Percentiles rank a stretch among this genome's conserved stretches.
Conservation (phyloP, 2,888 invertebrate genomes). For the Ennomos erosarius region DNA sequence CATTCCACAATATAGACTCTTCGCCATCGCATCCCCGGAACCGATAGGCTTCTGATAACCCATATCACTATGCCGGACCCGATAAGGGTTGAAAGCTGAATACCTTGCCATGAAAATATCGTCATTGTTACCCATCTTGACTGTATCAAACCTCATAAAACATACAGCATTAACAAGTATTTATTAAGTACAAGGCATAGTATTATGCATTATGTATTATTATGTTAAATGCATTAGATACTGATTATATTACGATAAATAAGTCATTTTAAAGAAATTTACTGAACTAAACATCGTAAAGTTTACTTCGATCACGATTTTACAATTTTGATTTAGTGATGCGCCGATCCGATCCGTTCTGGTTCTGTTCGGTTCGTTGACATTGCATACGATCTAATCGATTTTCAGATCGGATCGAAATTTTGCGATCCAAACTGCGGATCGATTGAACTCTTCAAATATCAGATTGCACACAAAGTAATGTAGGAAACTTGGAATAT, state of each 20-base stretch:
- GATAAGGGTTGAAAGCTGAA: conserved; percentile 81
- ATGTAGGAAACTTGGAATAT: too few species aligned
- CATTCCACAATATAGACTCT: conserved; percentile 88
- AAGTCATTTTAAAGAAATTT: too few species aligned
- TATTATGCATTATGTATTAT: conserved; percentile 45
- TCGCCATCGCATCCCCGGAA: conserved; percentile 87
- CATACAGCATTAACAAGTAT: conserved; percentile 16
- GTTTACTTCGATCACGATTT: too few species aligned
- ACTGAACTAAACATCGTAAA: too few species aligned
- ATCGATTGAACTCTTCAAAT: too few species aligned
- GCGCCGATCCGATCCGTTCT: too few species aligned
- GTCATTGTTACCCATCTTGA: conserved; percentile 68
- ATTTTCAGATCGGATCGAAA: too few species aligned
- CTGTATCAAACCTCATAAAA: conserved; percentile 14
- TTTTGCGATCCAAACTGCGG: too few species aligned
- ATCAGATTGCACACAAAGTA: too few species aligned
- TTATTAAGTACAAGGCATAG: conserved; percentile 56
- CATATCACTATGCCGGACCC: conserved; percentile 86
- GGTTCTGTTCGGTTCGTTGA: too few species aligned
- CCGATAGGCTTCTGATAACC: conserved; percentile 86
- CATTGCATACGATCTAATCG: too few species aligned
- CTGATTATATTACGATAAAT: conserved; percentile 1
- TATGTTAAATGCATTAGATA: conserved; percentile 43
- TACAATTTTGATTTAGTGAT: too few species aligned
- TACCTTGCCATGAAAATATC: conserved; percentile 70